Evolutionary conservation across 2,888 invertebrate genomes (phyloP), one percentile per base, ranked within the genome.

Genomic region (Cynaeus angustus): DNA sequence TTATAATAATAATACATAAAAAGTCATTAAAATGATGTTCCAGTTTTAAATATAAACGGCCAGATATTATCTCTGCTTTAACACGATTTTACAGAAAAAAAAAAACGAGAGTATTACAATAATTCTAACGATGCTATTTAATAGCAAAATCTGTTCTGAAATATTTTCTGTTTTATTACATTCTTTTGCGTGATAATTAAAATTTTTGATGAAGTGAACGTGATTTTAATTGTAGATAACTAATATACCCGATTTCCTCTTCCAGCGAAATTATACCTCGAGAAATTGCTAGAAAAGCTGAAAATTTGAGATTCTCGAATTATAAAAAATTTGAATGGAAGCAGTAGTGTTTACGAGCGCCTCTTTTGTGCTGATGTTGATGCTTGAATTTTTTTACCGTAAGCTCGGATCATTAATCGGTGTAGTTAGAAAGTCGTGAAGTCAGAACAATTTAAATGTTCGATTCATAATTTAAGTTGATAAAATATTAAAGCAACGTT

Each of bases 361-460:
- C 4, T 41, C 56, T 56, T 56, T 56, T 56, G 56, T 56, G 14
- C 12, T 28, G 56, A 28, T 59, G 46, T 28, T 56, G 56, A 30
- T 46, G 46, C 46, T 58, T 43, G 21, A 62, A 30, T 7, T 56
- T 56, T 56, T 56, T 56, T 26, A 46, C 10, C 14, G 7, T 38
- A 56, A 41, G 56, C 41, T 41, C 13, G 56, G 28, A 38, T 61
- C 61, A 61, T 59, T 59, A 48, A 48, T 48, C 59, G 59, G 33
- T 33, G 21, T 48, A 61, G 56, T 61, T 61, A 33, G 50, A 48
- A 61, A 61, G 61, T 48, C 48, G 61, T 48, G 30, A 61, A 61
- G 50, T 62, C 50, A 46, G 46, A 50, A 28, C 52, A 33, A 33
- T 33, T 33, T 21, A 21, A 21, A 21, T 21, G 21, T 21, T 21